Conservation (phyloP, 2,888 invertebrate species). For the Geotrupes spiniger region DNA sequence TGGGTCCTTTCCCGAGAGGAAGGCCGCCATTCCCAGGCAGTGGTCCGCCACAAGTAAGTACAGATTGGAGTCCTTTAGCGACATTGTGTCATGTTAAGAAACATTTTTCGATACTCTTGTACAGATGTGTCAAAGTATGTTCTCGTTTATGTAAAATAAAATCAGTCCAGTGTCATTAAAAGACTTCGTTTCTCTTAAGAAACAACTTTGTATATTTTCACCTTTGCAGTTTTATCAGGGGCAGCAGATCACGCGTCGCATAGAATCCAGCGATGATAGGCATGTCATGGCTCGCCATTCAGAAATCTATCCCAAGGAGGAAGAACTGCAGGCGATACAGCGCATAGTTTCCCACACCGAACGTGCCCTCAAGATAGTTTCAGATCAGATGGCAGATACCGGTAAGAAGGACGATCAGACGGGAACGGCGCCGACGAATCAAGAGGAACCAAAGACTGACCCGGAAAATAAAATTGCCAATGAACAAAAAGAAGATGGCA, state of each 20-base stretch:
- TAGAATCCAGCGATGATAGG: constrained; percentile 93
- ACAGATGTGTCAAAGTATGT: no score
- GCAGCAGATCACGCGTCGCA: constrained; percentile 67
- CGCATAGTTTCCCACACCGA: constrained; percentile 91
- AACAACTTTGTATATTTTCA: no score
- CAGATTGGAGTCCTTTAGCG: no score
- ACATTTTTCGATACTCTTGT: no score
- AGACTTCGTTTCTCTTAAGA: no score
- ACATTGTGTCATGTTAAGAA: no score
- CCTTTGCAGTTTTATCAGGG: constrained; percentile 53
- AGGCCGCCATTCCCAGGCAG: constrained; percentile 48
- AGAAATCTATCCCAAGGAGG: constrained; percentile 90
- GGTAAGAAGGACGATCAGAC: constrained; percentile 41
- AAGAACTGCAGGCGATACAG: constrained; percentile 85
- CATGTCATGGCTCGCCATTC: constrained; percentile 93
- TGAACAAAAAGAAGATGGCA: constrained; percentile 64
- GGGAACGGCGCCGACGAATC: constrained; percentile 20
- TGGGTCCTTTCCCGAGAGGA: constrained; percentile 53
- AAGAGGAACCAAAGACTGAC: constrained; percentile 32
- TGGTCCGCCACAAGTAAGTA: constrained; percentile 49
- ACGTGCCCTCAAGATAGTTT: constrained; percentile 89
- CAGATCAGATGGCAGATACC: constrained; percentile 79
- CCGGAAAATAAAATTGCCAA: constrained; percentile 52
- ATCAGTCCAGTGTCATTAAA: no score
- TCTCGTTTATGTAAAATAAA: no score